Evolutionary conservation across 2,888 invertebrate genomes (phyloP), one percentile per base, ranked within the genome.

Genomic region (Amphipyra berbera): DNA sequence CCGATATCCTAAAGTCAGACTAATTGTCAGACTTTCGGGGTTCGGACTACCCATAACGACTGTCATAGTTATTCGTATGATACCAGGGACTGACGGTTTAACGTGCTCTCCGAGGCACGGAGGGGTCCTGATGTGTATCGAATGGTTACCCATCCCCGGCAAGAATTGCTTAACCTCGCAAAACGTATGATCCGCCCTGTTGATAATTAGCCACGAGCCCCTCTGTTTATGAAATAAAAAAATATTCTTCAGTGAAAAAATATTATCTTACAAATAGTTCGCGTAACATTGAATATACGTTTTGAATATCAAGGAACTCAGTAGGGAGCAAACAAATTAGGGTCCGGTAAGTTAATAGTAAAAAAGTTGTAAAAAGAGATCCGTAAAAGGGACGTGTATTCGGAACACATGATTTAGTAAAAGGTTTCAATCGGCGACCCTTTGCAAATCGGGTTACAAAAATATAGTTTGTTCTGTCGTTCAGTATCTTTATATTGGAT

Each of bases 301-400:
- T 58, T 63, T 38, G 33, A 44, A 47, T 77, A 56, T 62, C 46
- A 44, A 15, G 9, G 21, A 54, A 56, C 53, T 55, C 62, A 27
- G 42, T 53, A 47, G 61, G 72, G 59, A 61, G 42, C 41, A 40
- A 55, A 73, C 54, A 63, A 66, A 72, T 76, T 59, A 55, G n/a
- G 61, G 46, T 35, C 21, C 52, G 45, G 47, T 55, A 77, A 61
- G 57, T 58, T 61, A 30, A 63, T 48, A 61, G 68, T 62, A 48
- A 49, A 55, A 66, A 64, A 56, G 55, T 78, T 60, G 46, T 62
- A 65, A 59, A 50, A 75, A 67, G 44, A 50, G 61, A 55, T 63
- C 60, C 57, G 45, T 13, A 40, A 59, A 77, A 56, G 73, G 58
- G 57, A 42, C 45, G 44, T 64, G 47, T 58, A 55, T 48, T 56